Evolutionary conservation across 2,888 invertebrate genomes (phyloP).

Genomic region (Ligdia adustata): DNA sequence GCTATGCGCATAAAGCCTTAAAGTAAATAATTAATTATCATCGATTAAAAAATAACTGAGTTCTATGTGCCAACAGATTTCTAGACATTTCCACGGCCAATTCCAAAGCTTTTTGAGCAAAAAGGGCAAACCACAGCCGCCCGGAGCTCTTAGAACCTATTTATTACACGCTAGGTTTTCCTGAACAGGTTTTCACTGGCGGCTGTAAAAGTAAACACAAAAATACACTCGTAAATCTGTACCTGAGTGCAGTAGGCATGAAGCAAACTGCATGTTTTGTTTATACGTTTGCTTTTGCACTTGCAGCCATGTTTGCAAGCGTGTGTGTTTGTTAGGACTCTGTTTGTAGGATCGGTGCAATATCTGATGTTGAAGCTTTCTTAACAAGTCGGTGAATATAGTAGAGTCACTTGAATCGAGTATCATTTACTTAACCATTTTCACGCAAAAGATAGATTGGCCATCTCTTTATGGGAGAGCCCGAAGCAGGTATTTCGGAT

Average conservation of each 20-base stretch:
- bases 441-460: no score
- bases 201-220: constrained; percentile 17
- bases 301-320: constrained; percentile 48
- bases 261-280: constrained; percentile 38
- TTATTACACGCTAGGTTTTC: constrained; percentile 16
- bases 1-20: no score
- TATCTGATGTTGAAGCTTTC: no score
- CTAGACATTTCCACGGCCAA: not conserved
- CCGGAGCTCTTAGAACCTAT: not conserved
- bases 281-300: constrained; percentile 47
- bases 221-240: constrained; percentile 26
- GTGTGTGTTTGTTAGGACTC: constrained; percentile 40
- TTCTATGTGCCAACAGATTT: no score
- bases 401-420: no score
- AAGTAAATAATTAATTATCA: no score
- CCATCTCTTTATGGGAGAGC: no score
- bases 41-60: no score
- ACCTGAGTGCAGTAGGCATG: constrained; percentile 31
- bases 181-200: constrained; percentile 12
- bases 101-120: constrained; percentile 4
- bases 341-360: constrained; percentile 31
- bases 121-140: constrained; percentile 3
- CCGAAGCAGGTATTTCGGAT: no score
- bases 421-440: no score
- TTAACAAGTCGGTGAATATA: no score